Conservation (phyloP, 2,888 invertebrate species). For the Caenorhabditis doughertyi region DNA sequence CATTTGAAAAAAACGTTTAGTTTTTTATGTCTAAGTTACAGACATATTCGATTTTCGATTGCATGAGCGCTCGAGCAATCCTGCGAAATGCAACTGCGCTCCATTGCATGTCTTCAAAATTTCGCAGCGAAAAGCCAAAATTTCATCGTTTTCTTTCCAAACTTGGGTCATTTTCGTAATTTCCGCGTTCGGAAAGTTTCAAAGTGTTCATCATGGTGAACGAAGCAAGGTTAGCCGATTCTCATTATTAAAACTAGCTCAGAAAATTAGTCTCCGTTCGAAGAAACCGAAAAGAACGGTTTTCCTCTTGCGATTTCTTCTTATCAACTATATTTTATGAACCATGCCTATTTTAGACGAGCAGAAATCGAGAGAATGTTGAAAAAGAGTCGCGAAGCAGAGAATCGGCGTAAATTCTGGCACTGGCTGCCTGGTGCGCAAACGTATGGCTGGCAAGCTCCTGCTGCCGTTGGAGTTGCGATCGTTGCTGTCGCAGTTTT, state of each 20-base stretch:
- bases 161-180: neutral
- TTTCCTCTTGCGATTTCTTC: too few relatives aligned
- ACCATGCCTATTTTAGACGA: conserved; percentile 57
- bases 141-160: neutral
- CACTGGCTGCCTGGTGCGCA: neutral
- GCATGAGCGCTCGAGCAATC: too few relatives aligned
- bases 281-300: too few relatives aligned
- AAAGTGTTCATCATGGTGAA: conserved; percentile 2
- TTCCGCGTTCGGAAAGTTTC: conserved; percentile 73
- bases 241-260: too few relatives aligned
- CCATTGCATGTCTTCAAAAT: too few relatives aligned
- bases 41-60: too few relatives aligned
- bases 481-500: conserved; percentile 27
- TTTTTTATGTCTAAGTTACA: too few relatives aligned
- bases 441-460: conserved; percentile 25
- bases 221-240: conserved; percentile 28
- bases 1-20: too few relatives aligned
- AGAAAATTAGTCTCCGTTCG: too few relatives aligned
- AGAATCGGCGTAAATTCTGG: conserved; percentile 23
- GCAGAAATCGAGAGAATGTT: conserved; percentile 69
- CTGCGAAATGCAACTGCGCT: too few relatives aligned
- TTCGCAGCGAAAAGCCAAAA: too few relatives aligned
- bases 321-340: too few relatives aligned
- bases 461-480: conserved; percentile 52
- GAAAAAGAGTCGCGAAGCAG: conserved; percentile 63